Percentiles rank a stretch among this genome's conserved stretches.
These are phyloP conservation scores for Trichogramma pretiosum DNA, from an alignment of 1,140 invertebrate species.

Conservation along the genomic window DNA sequence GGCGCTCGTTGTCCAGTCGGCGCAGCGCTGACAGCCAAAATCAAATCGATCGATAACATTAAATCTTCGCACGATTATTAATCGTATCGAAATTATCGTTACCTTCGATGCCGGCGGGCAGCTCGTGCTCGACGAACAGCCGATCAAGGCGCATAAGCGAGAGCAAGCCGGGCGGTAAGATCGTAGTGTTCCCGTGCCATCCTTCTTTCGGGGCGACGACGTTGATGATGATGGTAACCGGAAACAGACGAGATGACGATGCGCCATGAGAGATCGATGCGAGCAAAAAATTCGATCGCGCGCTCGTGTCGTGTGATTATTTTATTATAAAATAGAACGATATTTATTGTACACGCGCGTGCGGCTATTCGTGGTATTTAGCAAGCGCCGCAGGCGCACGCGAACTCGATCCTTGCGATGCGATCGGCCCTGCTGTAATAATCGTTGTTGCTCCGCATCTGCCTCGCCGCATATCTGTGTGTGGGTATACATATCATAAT, in stretches of 20 bases:
- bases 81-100: slow-evolving; percentile 10
- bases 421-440: too few species aligned
- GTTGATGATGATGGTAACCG: slow-evolving; percentile 8
- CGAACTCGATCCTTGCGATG: too few species aligned
- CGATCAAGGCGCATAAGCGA: slow-evolving; percentile 87
- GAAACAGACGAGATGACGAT: background rate
- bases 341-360: too few species aligned
- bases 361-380: too few species aligned
- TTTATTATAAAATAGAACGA: too few species aligned
- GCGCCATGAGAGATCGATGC: too few species aligned
- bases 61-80: background rate
- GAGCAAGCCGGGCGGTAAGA: slow-evolving; percentile 84
- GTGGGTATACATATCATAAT: too few species aligned
- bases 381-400: too few species aligned
- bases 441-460: too few species aligned
- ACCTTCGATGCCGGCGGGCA: slow-evolving; percentile 77
- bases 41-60: background rate
- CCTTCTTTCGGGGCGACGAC: slow-evolving; percentile 50
- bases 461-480: too few species aligned
- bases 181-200: slow-evolving; percentile 66
- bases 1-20: slow-evolving; percentile 30
- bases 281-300: too few species aligned
- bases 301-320: too few species aligned
- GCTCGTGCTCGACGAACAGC: slow-evolving; percentile 79
- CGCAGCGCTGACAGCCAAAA: slow-evolving; percentile 27